These are phyloP conservation scores for Epinephelus awoara DNA, from an alignment of 2,797 vertebrate genomes.

Conservation along the genomic window DNA sequence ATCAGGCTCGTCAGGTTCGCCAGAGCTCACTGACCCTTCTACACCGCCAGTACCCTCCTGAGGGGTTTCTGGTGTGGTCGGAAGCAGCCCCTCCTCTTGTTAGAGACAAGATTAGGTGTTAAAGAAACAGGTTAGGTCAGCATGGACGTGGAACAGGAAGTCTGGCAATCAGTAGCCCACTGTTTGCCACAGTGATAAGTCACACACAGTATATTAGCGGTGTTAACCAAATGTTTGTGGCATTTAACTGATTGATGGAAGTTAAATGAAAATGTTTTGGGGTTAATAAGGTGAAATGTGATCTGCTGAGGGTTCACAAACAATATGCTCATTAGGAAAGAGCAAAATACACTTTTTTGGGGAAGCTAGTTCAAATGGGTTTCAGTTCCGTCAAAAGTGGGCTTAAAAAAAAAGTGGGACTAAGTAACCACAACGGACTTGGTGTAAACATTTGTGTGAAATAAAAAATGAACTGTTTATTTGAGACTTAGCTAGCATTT, in stretches of 20 bases:
- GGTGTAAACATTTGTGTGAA: too few species aligned
- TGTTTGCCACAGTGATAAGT: constrained; percentile 74
- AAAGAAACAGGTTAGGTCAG: constrained; percentile 84
- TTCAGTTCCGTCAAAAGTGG: background rate
- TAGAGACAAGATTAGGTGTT: constrained; percentile 88
- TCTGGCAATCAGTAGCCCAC: constrained; percentile 70
- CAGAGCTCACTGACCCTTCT: constrained; percentile 81
- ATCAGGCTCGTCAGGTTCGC: constrained; percentile 68
- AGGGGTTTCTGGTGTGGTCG: constrained; percentile 77
- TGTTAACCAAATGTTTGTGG: constrained; percentile 49
- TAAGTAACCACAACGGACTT: background rate
- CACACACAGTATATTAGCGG: constrained; percentile 63
- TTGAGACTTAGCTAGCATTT: too few species aligned
- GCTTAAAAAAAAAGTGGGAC: background rate
- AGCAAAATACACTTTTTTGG: constrained; percentile 8
- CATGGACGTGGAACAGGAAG: constrained; percentile 55
- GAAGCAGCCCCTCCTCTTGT: constrained; percentile 88
- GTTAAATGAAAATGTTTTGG: constrained; percentile 62
- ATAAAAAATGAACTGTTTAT: too few species aligned
- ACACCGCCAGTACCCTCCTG: constrained; percentile 80
- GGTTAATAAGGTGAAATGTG: constrained; percentile 52
- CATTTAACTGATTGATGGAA: constrained; percentile 59
- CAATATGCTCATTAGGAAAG: constrained; percentile 19
- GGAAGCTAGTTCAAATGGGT: constrained; percentile 5
- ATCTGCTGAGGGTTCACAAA: constrained; percentile 30